Evolutionary conservation across 2,888 invertebrate species (phyloP).

Genomic region (Acleris sparsana): DNA sequence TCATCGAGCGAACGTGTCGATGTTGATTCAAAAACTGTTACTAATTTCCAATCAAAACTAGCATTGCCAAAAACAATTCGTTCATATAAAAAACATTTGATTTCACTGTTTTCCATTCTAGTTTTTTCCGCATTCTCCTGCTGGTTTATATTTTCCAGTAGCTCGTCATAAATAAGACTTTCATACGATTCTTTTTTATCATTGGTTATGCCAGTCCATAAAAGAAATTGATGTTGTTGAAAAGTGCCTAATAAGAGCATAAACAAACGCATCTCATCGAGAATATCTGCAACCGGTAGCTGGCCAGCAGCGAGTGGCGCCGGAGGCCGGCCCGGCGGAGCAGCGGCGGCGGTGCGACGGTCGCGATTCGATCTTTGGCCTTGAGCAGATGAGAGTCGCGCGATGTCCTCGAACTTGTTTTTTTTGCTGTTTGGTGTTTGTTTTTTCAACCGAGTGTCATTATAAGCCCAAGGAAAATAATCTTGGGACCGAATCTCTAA

Average conservation of each 20-base stretch:
- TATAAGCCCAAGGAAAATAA: slow-evolving; percentile 31
- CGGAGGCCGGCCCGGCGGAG: not conserved
- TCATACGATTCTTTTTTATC: slow-evolving; percentile 18
- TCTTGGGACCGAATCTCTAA: slow-evolving; percentile 31
- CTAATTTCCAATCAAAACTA: slow-evolving; percentile 45
- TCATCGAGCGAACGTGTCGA: slow-evolving; percentile 46
- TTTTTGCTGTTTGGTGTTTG: slow-evolving; percentile 21
- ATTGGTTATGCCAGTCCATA: slow-evolving; percentile 9
- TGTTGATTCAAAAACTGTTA: slow-evolving; percentile 46
- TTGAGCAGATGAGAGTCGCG: slow-evolving; percentile 40
- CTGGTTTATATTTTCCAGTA: slow-evolving; percentile 27
- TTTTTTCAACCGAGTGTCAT: slow-evolving; percentile 27
- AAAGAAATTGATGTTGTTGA: slow-evolving; percentile 33
- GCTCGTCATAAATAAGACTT: slow-evolving; percentile 26
- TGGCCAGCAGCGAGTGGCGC: slow-evolving; percentile 37
- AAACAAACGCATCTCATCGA: slow-evolving; percentile 36
- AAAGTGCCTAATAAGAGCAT: slow-evolving; percentile 39
- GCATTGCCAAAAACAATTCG: slow-evolving; percentile 13
- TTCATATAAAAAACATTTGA: slow-evolving; percentile 27
- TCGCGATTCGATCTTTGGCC: slow-evolving; percentile 26
- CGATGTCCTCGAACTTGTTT: slow-evolving; percentile 22
- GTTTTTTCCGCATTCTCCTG: slow-evolving; percentile 24
- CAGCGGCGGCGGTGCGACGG: slow-evolving; percentile 20
- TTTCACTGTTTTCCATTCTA: slow-evolving; percentile 25
- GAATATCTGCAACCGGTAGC: slow-evolving; percentile 41